A percentile compares a stretch with the other conserved stretches of the same genome.
Conservation (phyloP, 2,888 invertebrate species). For the Oxyteleia sp. region DNA sequence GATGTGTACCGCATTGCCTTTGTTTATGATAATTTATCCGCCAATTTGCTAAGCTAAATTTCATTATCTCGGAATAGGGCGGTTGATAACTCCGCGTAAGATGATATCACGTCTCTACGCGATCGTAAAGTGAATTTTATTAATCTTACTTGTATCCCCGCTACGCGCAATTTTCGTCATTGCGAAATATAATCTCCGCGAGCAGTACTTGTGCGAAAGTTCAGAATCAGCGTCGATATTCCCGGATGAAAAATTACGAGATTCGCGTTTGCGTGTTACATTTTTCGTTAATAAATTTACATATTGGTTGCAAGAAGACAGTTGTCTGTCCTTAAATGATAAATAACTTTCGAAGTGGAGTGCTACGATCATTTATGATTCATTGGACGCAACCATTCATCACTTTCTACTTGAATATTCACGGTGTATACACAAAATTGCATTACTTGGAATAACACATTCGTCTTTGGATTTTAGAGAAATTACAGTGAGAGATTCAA, state of each 20-base stretch:
- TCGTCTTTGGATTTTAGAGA: conserved; percentile 37
- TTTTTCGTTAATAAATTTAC: conserved; percentile 41
- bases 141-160: conserved; percentile 25
- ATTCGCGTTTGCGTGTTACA: background rate
- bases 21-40: conserved; percentile 51
- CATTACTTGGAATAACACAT: conserved; percentile 44
- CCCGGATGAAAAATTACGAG: background rate
- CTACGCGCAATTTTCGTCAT: conserved; percentile 24
- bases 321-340: conserved; percentile 40
- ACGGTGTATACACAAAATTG: conserved; percentile 40
- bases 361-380: conserved; percentile 40
- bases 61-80: conserved; percentile 31
- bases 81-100: conserved; percentile 31
- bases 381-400: conserved; percentile 38
- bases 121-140: conserved; percentile 54
- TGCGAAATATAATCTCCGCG: conserved; percentile 14
- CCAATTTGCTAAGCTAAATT: conserved; percentile 52
- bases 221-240: conserved; percentile 13
- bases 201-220: background rate
- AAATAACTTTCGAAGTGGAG: conserved; percentile 28
- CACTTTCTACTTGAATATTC: conserved; percentile 34
- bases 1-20: conserved; percentile 30
- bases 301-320: conserved; percentile 30
- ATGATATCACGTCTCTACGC: conserved; percentile 46
- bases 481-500: conserved; percentile 2